phyloP scores from a whole-genome alignment of 2,113 vertebrate species.

The Orycteropus afer region DNA sequence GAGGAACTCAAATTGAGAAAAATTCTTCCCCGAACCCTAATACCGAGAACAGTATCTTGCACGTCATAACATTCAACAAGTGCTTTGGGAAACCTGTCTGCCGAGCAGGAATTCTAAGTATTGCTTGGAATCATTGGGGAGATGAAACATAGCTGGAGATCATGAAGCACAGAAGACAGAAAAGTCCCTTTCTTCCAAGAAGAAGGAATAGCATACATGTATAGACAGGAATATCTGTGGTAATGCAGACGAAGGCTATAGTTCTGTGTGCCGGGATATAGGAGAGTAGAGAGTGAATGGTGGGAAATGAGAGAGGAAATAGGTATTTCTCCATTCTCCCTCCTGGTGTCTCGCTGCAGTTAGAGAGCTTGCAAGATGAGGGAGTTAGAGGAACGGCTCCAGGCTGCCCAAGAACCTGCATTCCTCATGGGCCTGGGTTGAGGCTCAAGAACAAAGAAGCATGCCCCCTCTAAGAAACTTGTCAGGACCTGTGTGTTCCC shows the following conservation, averaged over 20 bases:
- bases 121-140: not conserved
- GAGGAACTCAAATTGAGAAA: not conserved
- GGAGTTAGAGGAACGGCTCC: not conserved
- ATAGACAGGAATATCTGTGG: not conserved
- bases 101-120: not conserved
- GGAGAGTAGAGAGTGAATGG: not conserved
- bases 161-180: not conserved
- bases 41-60: not conserved
- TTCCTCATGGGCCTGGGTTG: not conserved
- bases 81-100: not conserved
- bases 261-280: not conserved
- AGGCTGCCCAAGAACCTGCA: not conserved
- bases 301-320: not conserved
- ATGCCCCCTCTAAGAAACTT: not conserved
- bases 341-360: not conserved
- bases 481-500: not conserved
- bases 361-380: not conserved
- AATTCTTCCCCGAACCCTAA: not conserved
- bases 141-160: not conserved
- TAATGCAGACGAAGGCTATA: not conserved
- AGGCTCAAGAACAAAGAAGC: not conserved
- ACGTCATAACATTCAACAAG: not conserved
- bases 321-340: not conserved
- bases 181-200: not conserved
- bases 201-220: not conserved